A percentile compares a stretch with the other conserved stretches of the same genome.
These are phyloP conservation scores for Ailurus styani DNA, from an alignment of 2,113 vertebrate genomes.

Conservation along the genomic window DNA sequence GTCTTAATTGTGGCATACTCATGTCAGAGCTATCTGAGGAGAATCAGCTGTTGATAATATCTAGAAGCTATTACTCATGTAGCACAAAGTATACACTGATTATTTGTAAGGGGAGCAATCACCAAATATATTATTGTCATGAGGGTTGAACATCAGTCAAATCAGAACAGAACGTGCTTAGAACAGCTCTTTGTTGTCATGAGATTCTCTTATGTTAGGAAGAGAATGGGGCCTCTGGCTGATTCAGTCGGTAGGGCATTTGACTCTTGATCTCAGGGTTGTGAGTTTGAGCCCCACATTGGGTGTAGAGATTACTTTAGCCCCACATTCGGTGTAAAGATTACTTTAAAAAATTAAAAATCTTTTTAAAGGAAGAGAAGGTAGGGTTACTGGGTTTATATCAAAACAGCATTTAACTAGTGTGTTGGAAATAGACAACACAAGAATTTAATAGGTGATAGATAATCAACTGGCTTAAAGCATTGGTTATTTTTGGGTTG, in stretches of 20 bases:
- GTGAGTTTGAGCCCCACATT: background rate
- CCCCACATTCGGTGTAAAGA: background rate
- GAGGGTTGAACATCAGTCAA: background rate
- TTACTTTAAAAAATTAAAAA: background rate
- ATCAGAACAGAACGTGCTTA: background rate
- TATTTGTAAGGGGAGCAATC: background rate
- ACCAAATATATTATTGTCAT: background rate
- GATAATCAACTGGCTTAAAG: background rate
- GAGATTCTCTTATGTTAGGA: background rate
- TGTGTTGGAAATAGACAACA: background rate
- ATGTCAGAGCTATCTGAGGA: background rate
- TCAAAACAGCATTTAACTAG: background rate
- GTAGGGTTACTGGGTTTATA: background rate
- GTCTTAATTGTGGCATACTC: background rate
- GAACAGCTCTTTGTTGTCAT: background rate
- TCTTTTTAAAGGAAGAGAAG: background rate
- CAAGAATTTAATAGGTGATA: background rate
- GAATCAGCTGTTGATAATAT: background rate
- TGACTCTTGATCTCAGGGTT: background rate
- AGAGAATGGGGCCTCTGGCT: background rate
- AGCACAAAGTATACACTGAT: background rate
- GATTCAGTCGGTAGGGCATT: background rate
- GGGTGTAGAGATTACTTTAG: background rate
- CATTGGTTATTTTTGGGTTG: background rate
- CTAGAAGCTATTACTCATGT: background rate